phyloP scores from a whole-genome alignment of 2,888 invertebrate genomes.

The Drosophila multiciliata region DNA sequence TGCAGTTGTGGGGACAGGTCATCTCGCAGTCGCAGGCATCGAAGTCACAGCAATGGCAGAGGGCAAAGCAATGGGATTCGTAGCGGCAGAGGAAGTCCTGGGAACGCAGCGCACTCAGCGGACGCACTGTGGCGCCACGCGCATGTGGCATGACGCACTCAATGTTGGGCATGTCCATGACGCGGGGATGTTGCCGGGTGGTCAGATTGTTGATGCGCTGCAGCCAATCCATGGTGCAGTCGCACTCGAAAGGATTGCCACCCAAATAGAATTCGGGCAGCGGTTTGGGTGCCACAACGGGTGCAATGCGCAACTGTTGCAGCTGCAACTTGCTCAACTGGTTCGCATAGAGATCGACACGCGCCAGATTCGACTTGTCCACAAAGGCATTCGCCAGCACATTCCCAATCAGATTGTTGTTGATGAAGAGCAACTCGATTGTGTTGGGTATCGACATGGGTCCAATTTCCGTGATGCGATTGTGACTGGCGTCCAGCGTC shows the following conservation, averaged over 20 bases:
- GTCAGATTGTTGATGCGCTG: constrained; percentile 95
- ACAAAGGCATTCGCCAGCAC: constrained; percentile 94
- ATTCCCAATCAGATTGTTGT: constrained; percentile 93
- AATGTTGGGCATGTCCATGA: constrained; percentile 95
- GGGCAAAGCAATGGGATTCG: constrained; percentile 96
- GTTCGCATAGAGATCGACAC: constrained; percentile 96
- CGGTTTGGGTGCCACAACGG: constrained; percentile 88
- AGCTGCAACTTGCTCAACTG: constrained; percentile 93
- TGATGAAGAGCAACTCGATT: constrained; percentile 94
- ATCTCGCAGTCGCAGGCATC: constrained; percentile 99
- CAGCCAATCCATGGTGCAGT: constrained; percentile 98
- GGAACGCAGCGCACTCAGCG: constrained; percentile 91
- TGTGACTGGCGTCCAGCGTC: constrained; percentile 96
- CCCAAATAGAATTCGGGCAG: constrained; percentile 96
- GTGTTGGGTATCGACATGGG: constrained; percentile 94
- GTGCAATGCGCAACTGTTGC: constrained; percentile 91
- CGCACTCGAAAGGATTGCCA: constrained; percentile 97
- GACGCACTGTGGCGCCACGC: constrained; percentile 92
- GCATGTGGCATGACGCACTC: constrained; percentile 95
- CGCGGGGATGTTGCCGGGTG: constrained; percentile 92
- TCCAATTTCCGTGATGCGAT: constrained; percentile 92
- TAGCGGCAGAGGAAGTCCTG: constrained; percentile 96
- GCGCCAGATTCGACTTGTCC: constrained; percentile 92
- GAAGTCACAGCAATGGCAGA: constrained; percentile 98
- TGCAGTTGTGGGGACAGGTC: constrained; percentile 97